Evolutionary conservation across 1,140 invertebrate genomes (phyloP), one percentile per base, ranked within the genome.

Genomic region (Hyles euphorbiae): DNA sequence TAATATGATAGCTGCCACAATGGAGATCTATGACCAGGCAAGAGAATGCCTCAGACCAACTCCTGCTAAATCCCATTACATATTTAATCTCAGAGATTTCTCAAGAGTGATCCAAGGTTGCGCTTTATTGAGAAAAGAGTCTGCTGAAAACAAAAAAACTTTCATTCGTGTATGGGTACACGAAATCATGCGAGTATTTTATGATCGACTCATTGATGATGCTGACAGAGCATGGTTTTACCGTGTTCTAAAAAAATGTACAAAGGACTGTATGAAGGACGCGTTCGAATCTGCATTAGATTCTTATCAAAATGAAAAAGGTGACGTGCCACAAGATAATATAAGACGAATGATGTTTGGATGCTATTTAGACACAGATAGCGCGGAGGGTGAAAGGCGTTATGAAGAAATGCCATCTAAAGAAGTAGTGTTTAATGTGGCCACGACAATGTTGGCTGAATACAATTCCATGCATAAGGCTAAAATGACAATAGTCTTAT

Each of bases 81-180:
- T 97, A n/a, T 98, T 98, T 73, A 98, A 98, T 89, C 82, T 98
- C 57, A 89, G 97, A 57, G 96, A 97, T 67, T 96, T 98, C 75
- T 92, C 95, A 0, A 89, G 96, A 54, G 94, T 98, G 2, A 94
- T 98, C 62, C 94, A 94, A 58, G 97, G 97, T 2, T 95, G 96
- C 78, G 91, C 94, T 1, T 89, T 98, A 70, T 90, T 98, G 43
- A 92, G 92, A 59, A 97, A 96, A 84, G 95, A 96, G 68, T 94
- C 95, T 11, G 94, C 94, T 0, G 92, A 93, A 57, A 92, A 90
- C 57, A 94, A 93, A 73, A 90, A 90, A 61, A 90, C 91, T 2
- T 93, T 95, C 66, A 82, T 90, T 22, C 95, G 93, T 70, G 87
- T 98, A 3, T 98, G 97, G 97, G 92, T 95, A 32, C 97, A 98